Evolutionary conservation across 2,113 vertebrate species (phyloP), one percentile per base, ranked within the genome.

Genomic region (Colistium nudipinnis): DNA sequence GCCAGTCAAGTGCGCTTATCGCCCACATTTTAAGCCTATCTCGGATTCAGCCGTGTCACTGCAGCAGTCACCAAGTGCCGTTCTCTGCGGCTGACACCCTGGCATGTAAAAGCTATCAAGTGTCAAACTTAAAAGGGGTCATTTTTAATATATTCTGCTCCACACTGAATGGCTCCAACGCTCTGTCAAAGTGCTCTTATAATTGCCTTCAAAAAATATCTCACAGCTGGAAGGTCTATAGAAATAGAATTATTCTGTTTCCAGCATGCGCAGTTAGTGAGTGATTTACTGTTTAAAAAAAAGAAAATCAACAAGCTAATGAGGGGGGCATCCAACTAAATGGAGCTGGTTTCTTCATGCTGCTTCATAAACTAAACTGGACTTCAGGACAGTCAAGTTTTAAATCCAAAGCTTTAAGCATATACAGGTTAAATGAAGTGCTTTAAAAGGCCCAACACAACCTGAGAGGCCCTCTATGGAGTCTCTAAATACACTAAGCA

Each of bases 71-170:
- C 4, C 52, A n/a, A 52, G 53, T 20, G 30, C 68, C 33, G 25
- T 47, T 61, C 77, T 48, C 53, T 70, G 11, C 44, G 14, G 44
- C 74, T 62, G 74, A 80, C 78, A 82, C 62, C 1, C 53, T 70
- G 70, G 74, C 74, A 57, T 44, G 62, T 62, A 59, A 82, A 78
- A 80, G 55, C 74, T 59, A 80, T 61, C 54, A 41, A 69, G 70
- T 70, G 70, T 78, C 85, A 78, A 35, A 62, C 82, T 80, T 80
- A 81, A 83, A 85, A 82, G 78, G 70, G 83, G 81, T 80, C 62
- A 82, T 39, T 82, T 80, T 83, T 78, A 86, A 82, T 80, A 60
- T 76, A 82, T 86, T 82, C 78, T 25, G 31, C 61, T 6, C 28
- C 80, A 56, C 67, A 74, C 35, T 45, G 61, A 74, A 76, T 60